A percentile compares a stretch with the other conserved stretches of the same genome.
Evolutionary conservation across 2,113 vertebrate species (phyloP).

Genomic region (Periophthalmus modestus): DNA sequence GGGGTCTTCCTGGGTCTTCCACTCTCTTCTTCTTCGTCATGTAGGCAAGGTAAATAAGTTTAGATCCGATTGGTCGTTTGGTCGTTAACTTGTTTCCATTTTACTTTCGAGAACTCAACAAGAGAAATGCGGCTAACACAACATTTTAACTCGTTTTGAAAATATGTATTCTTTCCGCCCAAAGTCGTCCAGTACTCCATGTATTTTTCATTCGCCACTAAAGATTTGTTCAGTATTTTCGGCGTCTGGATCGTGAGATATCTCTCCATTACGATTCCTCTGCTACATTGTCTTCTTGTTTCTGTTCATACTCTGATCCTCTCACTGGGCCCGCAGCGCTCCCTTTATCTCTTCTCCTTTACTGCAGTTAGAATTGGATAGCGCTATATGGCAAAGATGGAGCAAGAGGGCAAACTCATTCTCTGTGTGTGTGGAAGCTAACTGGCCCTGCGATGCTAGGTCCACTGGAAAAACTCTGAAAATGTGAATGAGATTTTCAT

Average conservation of each 20-base stretch:
- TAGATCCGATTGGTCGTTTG: too few relatives aligned
- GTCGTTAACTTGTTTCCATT: too few relatives aligned
- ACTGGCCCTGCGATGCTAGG: neutral
- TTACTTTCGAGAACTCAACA: too few relatives aligned
- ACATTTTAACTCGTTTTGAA: neutral
- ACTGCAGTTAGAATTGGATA: conserved; percentile 37
- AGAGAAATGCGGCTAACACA: too few relatives aligned
- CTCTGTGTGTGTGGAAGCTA: conserved; percentile 19
- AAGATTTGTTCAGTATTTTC: neutral
- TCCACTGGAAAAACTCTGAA: conserved; percentile 10
- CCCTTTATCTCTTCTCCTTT: conserved; percentile 36
- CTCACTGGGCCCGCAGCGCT: conserved; percentile 24
- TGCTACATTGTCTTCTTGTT: conserved; percentile 1
- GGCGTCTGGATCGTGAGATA: neutral
- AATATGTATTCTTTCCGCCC: neutral
- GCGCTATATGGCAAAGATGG: conserved; percentile 19
- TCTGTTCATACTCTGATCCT: conserved; percentile 8
- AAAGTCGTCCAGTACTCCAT: neutral
- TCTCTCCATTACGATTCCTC: conserved; percentile 22
- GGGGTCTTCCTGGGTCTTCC: too few relatives aligned
- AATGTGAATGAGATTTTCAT: conserved; percentile 13
- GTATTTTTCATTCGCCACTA: neutral
- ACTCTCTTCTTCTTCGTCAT: too few relatives aligned
- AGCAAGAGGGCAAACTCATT: conserved; percentile 52
- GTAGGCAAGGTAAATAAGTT: too few relatives aligned